phyloP scores from a whole-genome alignment of 2,113 vertebrate genomes.

The Plecturocebus donacophilus region DNA sequence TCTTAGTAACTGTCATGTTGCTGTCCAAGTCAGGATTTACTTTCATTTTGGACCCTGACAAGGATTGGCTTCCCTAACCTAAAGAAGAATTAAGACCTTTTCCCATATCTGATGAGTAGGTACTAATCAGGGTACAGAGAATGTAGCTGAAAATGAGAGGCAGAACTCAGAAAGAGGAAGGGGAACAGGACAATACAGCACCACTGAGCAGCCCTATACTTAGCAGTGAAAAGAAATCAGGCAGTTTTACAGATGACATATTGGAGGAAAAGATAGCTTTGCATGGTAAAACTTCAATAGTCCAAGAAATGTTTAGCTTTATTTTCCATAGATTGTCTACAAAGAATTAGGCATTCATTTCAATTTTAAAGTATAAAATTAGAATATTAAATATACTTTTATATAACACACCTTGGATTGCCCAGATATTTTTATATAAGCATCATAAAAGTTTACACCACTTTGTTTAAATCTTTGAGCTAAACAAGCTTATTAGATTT shows the following conservation, averaged over 20 bases:
- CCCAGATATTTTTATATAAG: background rate
- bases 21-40: background rate
- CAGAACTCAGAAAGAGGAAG: background rate
- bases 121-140: background rate
- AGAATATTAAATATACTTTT: background rate
- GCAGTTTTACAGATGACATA: background rate
- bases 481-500: background rate
- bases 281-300: background rate
- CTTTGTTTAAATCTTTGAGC: background rate
- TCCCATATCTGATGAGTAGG: background rate
- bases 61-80: background rate
- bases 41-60: background rate
- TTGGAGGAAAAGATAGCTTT: background rate
- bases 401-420: background rate
- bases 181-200: accelerated
- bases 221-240: background rate
- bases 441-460: background rate
- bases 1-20: background rate
- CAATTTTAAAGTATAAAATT: background rate
- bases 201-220: background rate
- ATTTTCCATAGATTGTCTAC: background rate
- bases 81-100: background rate
- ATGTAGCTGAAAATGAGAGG: background rate
- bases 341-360: background rate
- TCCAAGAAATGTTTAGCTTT: background rate